Conservation (phyloP, 2,797 vertebrate genomes). For the Phalanger gymnotis region DNA sequence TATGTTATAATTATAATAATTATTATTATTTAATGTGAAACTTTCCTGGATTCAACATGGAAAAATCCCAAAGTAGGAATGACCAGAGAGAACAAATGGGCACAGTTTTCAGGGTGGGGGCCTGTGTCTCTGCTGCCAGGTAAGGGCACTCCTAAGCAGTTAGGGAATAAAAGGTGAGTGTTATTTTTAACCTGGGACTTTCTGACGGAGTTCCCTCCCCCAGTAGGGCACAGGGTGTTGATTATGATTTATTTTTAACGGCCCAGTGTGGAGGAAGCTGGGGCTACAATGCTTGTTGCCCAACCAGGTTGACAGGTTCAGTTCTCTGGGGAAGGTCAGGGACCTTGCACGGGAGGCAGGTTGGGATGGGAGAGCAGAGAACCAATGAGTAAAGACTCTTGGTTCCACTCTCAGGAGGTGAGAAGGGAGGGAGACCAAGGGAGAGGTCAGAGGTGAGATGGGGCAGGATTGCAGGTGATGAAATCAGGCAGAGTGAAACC, state of each 20-base stretch:
- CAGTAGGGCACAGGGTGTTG: neutral
- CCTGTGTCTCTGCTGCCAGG: neutral
- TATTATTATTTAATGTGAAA: constrained; percentile 26
- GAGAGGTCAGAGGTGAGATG: neutral
- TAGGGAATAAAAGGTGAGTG: neutral
- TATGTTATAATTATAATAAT: neutral
- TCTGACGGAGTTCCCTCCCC: neutral
- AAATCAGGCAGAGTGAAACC: neutral
- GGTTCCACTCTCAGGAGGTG: neutral
- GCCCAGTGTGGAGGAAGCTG: neutral
- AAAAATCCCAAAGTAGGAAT: neutral
- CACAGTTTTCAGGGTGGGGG: neutral
- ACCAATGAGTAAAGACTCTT: neutral
- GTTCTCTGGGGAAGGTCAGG: neutral
- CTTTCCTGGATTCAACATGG: neutral
- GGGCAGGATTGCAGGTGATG: neutral
- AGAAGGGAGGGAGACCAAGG: neutral
- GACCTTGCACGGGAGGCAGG: neutral
- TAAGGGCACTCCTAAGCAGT: neutral
- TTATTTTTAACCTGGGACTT: neutral
- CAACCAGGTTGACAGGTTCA: neutral
- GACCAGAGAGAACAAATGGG: neutral
- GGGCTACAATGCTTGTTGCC: too few species aligned
- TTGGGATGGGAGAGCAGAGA: neutral
- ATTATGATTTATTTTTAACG: neutral